Conservation (phyloP, 2,113 vertebrate genomes). For the Serinus canaria region DNA sequence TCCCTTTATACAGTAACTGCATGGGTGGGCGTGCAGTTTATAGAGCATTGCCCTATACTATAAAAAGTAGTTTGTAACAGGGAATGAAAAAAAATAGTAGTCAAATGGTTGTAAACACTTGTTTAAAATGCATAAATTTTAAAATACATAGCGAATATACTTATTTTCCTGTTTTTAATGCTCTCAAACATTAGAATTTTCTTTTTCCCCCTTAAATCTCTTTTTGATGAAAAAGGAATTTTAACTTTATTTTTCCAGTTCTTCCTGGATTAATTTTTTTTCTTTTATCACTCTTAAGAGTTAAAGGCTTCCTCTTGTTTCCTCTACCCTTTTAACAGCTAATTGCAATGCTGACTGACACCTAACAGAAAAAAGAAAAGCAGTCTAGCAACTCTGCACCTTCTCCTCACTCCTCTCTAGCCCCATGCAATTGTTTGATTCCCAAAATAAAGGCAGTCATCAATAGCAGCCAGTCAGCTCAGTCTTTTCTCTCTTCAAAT, state of each 20-base stretch:
- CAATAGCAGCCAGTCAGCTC: background rate
- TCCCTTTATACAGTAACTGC: background rate
- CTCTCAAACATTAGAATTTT: background rate
- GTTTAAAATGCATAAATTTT: background rate
- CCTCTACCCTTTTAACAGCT: background rate
- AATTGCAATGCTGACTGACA: background rate
- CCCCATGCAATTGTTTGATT: background rate
- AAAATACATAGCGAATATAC: background rate
- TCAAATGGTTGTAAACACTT: background rate
- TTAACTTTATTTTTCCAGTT: background rate
- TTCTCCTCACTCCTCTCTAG: background rate
- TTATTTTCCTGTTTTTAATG: background rate
- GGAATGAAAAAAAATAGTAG: background rate
- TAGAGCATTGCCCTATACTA: background rate
- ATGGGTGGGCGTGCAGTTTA: background rate
- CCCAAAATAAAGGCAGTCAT: background rate
- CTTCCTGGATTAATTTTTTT: background rate
- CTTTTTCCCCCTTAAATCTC: background rate
- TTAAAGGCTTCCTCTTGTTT: background rate
- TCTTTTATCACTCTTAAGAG: background rate
- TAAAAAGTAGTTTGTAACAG: background rate
- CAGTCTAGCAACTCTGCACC: background rate
- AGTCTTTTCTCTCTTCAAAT: background rate
- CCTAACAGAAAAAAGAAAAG: background rate
- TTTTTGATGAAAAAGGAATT: background rate